Evolutionary conservation across 2,797 vertebrate genomes (phyloP).

Genomic region (Threskiornis aethiopicus): DNA sequence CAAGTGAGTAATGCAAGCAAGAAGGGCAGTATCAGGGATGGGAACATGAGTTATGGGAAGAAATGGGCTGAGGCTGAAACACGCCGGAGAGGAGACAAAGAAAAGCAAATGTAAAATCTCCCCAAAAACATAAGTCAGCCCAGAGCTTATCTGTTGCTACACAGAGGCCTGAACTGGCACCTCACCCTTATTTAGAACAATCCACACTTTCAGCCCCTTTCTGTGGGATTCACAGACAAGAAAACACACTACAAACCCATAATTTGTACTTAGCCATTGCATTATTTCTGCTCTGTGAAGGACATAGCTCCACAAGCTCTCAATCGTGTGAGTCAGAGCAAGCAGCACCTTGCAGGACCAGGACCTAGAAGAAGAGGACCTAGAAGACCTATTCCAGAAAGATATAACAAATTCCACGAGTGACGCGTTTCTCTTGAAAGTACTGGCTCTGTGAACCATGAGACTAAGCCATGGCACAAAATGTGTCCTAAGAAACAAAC

Average conservation of each 20-base stretch:
- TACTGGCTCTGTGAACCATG: background rate
- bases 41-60: background rate
- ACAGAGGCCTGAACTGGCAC: background rate
- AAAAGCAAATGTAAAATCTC: background rate
- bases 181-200: slow-evolving; percentile 9
- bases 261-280: background rate
- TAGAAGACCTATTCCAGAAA: background rate
- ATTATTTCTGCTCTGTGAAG: background rate
- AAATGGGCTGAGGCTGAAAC: background rate
- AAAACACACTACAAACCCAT: background rate
- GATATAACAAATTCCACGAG: background rate
- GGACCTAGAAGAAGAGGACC: background rate
- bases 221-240: background rate
- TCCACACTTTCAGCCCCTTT: background rate
- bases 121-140: slow-evolving; percentile 9
- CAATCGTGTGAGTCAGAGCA: background rate
- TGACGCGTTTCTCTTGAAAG: background rate
- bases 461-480: background rate
- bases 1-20: background rate
- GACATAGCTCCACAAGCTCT: background rate
- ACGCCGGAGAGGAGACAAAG: background rate
- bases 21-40: background rate
- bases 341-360: background rate
- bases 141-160: slow-evolving; percentile 38
- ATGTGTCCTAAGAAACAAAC: background rate